A percentile compares a stretch with the other conserved stretches of the same genome.
Evolutionary conservation across 2,888 invertebrate species (phyloP).

Genomic region (Ophioninae sp.): DNA sequence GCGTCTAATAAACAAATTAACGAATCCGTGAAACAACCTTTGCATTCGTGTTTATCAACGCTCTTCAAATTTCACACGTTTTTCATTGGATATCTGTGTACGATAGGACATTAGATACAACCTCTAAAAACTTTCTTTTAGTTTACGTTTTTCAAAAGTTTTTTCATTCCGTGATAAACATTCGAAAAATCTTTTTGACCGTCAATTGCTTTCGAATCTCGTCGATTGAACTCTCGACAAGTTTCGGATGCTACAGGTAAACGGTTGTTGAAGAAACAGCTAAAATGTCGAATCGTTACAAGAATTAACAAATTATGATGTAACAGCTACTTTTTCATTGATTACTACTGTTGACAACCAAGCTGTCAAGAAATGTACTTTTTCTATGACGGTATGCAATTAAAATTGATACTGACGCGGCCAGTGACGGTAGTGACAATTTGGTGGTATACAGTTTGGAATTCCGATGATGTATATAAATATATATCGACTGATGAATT

Average conservation of each 20-base stretch:
- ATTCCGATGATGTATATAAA: too few species aligned
- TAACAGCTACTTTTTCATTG: too few species aligned
- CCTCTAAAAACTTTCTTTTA: neutral
- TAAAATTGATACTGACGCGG: neutral
- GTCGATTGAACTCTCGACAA: neutral
- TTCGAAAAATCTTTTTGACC: neutral
- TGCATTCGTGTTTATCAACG: neutral
- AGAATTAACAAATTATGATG: too few species aligned
- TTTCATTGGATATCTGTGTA: neutral
- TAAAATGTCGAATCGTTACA: too few species aligned
- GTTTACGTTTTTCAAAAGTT: neutral
- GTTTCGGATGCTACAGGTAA: neutral
- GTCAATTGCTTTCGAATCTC: neutral
- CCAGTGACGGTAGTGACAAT: too few species aligned
- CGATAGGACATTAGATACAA: too few species aligned
- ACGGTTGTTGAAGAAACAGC: too few species aligned
- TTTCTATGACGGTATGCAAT: neutral
- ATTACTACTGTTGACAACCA: too few species aligned
- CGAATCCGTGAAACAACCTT: neutral
- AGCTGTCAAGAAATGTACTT: too few species aligned
- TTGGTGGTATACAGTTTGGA: too few species aligned
- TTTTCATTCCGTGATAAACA: neutral
- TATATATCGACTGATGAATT: too few species aligned
- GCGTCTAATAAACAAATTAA: slow-evolving; percentile 68
- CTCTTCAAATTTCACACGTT: neutral